Evolutionary conservation across 2,888 invertebrate species (phyloP).

Genomic region (Drosophila multiciliata): DNA sequence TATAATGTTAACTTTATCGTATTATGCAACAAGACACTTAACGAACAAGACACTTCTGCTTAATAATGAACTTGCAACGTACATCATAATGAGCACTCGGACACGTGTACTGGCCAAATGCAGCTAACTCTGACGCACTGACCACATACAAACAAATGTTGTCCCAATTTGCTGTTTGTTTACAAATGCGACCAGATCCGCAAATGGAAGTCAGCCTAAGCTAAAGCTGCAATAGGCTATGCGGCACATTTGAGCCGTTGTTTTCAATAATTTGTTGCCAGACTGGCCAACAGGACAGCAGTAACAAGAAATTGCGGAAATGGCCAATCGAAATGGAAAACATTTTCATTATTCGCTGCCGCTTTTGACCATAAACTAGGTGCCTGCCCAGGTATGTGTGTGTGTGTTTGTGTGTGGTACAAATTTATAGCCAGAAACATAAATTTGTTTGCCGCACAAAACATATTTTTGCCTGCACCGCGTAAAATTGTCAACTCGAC

Average conservation of each 20-base stretch:
- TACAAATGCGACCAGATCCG: not conserved
- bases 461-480: slow-evolving; percentile 61
- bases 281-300: slow-evolving; percentile 15
- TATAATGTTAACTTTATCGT: not conserved
- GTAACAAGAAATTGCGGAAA: slow-evolving; percentile 80
- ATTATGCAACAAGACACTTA: not conserved
- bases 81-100: slow-evolving; percentile 17
- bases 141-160: slow-evolving; percentile 33
- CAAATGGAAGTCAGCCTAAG: slow-evolving; percentile 9
- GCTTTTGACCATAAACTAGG: slow-evolving; percentile 67
- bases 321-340: slow-evolving; percentile 82
- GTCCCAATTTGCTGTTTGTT: slow-evolving; percentile 25
- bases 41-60: not conserved
- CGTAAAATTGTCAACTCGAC: slow-evolving; percentile 68
- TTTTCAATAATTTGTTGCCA: slow-evolving; percentile 68
- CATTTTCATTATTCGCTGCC: slow-evolving; percentile 78
- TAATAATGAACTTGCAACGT: slow-evolving; percentile 6
- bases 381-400: slow-evolving; percentile 65
- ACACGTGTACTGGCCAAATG: slow-evolving; percentile 19
- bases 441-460: slow-evolving; percentile 54
- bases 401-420: slow-evolving; percentile 26
- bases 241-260: slow-evolving; percentile 68
- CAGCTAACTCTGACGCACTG: slow-evolving; percentile 27
- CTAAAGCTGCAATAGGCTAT: slow-evolving; percentile 20
- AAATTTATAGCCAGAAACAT: slow-evolving; percentile 53